Percentiles rank a stretch among this genome's conserved stretches.
phyloP scores from a whole-genome alignment of 1,140 invertebrate species.

The Lordiphosa collinella region DNA sequence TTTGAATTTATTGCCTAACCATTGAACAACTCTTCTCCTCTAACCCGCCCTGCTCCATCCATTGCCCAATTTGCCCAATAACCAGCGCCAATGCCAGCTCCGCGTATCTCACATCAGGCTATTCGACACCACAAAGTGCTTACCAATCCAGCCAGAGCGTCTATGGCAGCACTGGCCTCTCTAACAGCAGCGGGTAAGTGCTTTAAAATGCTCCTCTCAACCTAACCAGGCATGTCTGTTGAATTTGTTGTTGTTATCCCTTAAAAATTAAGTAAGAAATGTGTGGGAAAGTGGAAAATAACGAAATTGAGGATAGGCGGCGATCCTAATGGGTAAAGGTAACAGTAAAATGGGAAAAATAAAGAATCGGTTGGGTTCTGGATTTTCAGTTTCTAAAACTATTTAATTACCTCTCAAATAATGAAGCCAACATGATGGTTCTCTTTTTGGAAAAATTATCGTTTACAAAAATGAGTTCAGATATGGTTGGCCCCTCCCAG shows the following conservation, averaged over 20 bases:
- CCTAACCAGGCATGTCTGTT: background rate
- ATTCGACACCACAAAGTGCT: constrained; percentile 78
- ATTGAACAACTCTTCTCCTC: constrained; percentile 1
- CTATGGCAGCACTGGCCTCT: constrained; percentile 78
- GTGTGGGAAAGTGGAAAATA: no score
- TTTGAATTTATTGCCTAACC: constrained; percentile 11
- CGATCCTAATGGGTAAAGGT: no score
- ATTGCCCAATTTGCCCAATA: background rate
- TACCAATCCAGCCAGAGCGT: constrained; percentile 80
- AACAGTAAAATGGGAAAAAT: no score
- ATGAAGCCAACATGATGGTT: no score
- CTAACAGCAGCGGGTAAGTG: constrained; percentile 79
- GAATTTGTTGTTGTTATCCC: background rate
- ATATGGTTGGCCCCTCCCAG: no score
- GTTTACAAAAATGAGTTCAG: no score
- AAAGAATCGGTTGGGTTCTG: no score
- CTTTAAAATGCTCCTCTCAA: background rate
- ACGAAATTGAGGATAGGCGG: no score
- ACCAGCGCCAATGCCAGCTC: constrained; percentile 77
- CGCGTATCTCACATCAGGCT: constrained; percentile 77
- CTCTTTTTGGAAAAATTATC: no score
- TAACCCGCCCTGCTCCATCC: background rate
- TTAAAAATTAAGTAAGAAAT: no score
- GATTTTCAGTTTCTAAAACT: no score
- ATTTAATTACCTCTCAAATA: no score